Evolutionary conservation across 2,888 invertebrate genomes (phyloP).

Genomic region (Tiliacea citrago): DNA sequence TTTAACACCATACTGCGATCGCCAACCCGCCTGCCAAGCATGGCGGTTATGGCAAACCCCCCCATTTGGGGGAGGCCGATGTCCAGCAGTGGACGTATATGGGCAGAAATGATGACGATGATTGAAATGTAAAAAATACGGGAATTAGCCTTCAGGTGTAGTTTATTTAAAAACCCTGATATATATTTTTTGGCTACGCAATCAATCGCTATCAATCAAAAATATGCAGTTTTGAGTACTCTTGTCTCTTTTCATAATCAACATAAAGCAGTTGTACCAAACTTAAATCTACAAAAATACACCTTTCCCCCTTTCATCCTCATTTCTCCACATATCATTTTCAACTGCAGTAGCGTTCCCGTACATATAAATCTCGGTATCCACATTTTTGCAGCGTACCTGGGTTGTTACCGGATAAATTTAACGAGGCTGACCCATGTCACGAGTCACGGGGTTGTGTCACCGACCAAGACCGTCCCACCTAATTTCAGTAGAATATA

Average conservation of each 20-base stretch:
- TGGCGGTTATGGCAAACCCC: too few species aligned
- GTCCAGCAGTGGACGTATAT: too few species aligned
- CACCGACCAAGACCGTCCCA: constrained; percentile 68
- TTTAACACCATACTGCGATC: too few species aligned
- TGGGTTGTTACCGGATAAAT: constrained; percentile 72
- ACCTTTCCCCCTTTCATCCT: too few species aligned
- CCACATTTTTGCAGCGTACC: constrained; percentile 59
- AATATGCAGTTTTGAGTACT: not conserved
- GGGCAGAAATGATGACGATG: too few species aligned
- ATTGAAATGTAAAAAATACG: too few species aligned
- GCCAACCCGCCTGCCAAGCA: too few species aligned
- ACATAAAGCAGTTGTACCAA: not conserved
- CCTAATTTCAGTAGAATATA: constrained; percentile 76
- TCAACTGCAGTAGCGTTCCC: constrained; percentile 64
- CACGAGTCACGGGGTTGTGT: constrained; percentile 72
- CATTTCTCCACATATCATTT: constrained; percentile 61
- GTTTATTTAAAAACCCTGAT: not conserved
- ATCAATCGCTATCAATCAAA: too few species aligned
- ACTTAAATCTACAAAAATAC: not conserved
- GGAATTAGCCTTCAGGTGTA: too few species aligned
- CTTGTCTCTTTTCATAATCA: not conserved
- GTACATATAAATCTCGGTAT: constrained; percentile 58
- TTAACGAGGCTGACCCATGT: constrained; percentile 83
- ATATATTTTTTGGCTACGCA: not conserved
- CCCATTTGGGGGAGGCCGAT: too few species aligned